A percentile compares a stretch with the other conserved stretches of the same genome.
Conservation (phyloP, 2,113 vertebrate species). For the Zapornia atra region DNA sequence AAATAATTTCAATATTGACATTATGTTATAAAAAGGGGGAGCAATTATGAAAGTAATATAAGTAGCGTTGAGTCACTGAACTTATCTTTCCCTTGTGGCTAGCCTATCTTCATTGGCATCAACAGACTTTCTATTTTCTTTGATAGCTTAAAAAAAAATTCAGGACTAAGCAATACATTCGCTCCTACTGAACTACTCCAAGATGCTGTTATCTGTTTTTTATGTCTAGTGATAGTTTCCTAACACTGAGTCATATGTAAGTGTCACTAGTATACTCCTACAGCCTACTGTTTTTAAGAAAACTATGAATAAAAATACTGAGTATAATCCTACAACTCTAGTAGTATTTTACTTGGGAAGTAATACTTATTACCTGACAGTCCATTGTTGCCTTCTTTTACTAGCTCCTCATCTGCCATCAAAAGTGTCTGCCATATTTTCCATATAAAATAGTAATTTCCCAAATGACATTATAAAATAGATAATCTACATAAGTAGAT, state of each 20-base stretch:
- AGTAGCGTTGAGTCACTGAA: background rate
- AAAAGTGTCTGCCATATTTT: too few relatives aligned
- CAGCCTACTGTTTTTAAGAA: background rate
- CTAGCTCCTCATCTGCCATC: background rate
- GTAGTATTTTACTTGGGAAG: background rate
- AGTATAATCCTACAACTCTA: background rate
- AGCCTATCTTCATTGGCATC: background rate
- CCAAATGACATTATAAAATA: background rate
- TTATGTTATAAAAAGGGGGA: background rate
- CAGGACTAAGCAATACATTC: background rate
- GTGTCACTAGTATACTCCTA: background rate
- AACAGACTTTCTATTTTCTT: background rate
- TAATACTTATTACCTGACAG: background rate
- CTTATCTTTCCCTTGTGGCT: background rate
- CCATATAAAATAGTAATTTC: background rate
- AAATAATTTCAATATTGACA: background rate
- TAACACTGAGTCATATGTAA: background rate
- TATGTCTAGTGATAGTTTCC: background rate
- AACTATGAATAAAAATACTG: background rate
- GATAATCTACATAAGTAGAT: background rate
- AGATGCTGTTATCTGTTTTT: background rate
- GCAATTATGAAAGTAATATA: background rate
- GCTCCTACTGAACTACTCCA: background rate
- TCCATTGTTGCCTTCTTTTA: background rate
- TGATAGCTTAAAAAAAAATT: background rate